phyloP scores from a whole-genome alignment of 2,888 invertebrate genomes.

The Acrobasis repandana region DNA sequence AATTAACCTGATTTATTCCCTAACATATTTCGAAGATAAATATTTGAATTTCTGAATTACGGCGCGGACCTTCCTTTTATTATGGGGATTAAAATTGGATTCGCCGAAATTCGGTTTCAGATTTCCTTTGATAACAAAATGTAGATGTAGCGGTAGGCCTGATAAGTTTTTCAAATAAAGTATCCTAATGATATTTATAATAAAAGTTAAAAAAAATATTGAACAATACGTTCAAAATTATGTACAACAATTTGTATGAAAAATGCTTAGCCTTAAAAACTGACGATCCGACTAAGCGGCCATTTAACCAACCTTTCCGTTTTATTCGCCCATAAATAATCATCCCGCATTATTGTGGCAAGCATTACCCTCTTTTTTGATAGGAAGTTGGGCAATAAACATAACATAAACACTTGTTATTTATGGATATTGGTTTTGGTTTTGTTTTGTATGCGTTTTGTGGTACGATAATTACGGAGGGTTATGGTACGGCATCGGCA shows the following conservation, averaged over 20 bases:
- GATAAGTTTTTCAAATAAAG: no score
- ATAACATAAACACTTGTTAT: conserved; percentile 23
- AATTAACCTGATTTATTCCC: conserved; percentile 18
- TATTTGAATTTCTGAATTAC: conserved; percentile 18
- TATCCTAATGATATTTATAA: no score
- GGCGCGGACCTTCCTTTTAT: conserved; percentile 10
- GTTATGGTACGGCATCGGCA: not conserved
- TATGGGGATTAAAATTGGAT: conserved; percentile 14
- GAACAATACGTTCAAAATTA: no score
- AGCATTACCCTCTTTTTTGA: conserved; percentile 23
- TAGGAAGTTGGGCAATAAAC: conserved; percentile 24
- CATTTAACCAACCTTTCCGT: conserved; percentile 4
- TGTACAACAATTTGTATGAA: not conserved
- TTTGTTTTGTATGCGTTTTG: conserved; percentile 17
- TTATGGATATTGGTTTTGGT: conserved; percentile 24
- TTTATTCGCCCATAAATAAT: conserved; percentile 22
- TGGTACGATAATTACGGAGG: conserved; percentile 9
- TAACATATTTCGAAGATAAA: conserved; percentile 17
- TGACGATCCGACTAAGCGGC: conserved; percentile 15
- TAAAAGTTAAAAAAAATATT: no score
- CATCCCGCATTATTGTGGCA: conserved; percentile 16
- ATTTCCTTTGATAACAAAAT: not conserved
- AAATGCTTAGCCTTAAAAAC: conserved; percentile 11
- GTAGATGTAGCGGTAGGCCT: no score
- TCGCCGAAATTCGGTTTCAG: not conserved